phyloP scores from a whole-genome alignment of 2,888 invertebrate genomes.

The Meandrusa payeni region DNA sequence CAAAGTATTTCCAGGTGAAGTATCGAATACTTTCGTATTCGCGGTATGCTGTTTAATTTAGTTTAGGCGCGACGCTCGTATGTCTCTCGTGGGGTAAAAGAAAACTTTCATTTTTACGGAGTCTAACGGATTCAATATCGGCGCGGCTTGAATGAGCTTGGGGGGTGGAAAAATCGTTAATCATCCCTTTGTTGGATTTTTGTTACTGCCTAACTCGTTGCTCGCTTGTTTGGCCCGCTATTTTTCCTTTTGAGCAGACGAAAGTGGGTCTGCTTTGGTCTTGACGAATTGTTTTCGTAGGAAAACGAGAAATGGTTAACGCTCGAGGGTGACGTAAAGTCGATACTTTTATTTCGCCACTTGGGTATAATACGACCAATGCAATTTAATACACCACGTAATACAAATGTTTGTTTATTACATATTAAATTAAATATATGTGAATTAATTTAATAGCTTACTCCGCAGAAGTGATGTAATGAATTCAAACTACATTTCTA shows the following conservation, averaged over 20 bases:
- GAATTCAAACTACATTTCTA: too few species aligned
- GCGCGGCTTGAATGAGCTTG: conserved; percentile 76
- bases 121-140: conserved; percentile 80
- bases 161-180: conserved; percentile 75
- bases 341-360: conserved; percentile 23
- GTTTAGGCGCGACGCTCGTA: conserved; percentile 36
- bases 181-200: conserved; percentile 80
- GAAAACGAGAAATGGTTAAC: conserved; percentile 27
- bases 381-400: neutral
- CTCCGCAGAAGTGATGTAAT: too few species aligned
- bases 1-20: too few species aligned
- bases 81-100: conserved; percentile 56
- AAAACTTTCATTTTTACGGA: conserved; percentile 78
- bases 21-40: conserved; percentile 20
- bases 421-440: too few species aligned
- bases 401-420: too few species aligned
- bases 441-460: too few species aligned
- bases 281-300: conserved; percentile 76
- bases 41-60: conserved; percentile 19
- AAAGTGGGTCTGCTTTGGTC: conserved; percentile 64
- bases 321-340: conserved; percentile 21
- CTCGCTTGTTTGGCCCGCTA: conserved; percentile 75
- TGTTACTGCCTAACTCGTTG: conserved; percentile 79
- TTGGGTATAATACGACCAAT: conserved; percentile 1
- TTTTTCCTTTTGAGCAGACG: conserved; percentile 69